Conservation (phyloP, 2,888 invertebrate genomes). For the Diachrysia chrysitis region DNA sequence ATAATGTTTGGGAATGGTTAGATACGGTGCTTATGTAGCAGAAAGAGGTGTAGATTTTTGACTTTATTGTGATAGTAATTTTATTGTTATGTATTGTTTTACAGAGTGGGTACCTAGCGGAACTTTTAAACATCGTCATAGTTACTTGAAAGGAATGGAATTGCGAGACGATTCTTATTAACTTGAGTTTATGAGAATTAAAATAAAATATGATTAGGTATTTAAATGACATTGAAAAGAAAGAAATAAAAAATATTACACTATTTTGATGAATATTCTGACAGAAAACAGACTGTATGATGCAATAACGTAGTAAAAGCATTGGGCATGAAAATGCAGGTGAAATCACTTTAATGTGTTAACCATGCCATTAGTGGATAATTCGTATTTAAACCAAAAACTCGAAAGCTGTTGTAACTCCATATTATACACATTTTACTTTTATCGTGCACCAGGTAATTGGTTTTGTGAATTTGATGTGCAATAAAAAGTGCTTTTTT, state of each 20-base stretch:
- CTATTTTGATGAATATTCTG: slow-evolving; percentile 10
- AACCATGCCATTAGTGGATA: slow-evolving; percentile 6
- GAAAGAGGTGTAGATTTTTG: neutral
- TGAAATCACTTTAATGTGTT: slow-evolving; percentile 21
- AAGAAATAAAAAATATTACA: neutral
- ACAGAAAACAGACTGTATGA: slow-evolving; percentile 18
- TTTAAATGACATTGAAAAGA: too few relatives aligned
- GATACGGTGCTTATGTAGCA: neutral
- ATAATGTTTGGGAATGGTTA: slow-evolving; percentile 12
- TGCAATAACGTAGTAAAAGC: slow-evolving; percentile 30
- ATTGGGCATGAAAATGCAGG: slow-evolving; percentile 21
- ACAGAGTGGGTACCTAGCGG: too few relatives aligned
- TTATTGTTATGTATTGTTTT: neutral
- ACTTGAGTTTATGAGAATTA: too few relatives aligned
- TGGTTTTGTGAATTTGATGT: neutral
- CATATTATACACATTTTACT: neutral
- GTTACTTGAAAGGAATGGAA: too few relatives aligned
- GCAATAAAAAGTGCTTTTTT: neutral
- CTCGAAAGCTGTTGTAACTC: neutral
- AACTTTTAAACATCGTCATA: too few relatives aligned
- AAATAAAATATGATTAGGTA: too few relatives aligned
- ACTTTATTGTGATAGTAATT: neutral
- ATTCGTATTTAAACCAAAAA: slow-evolving; percentile 6
- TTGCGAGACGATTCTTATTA: too few relatives aligned
- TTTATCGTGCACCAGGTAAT: neutral